Evolutionary conservation across 2,888 invertebrate genomes (phyloP), one percentile per base, ranked within the genome.

Genomic region (Eristalinus sepulchralis): DNA sequence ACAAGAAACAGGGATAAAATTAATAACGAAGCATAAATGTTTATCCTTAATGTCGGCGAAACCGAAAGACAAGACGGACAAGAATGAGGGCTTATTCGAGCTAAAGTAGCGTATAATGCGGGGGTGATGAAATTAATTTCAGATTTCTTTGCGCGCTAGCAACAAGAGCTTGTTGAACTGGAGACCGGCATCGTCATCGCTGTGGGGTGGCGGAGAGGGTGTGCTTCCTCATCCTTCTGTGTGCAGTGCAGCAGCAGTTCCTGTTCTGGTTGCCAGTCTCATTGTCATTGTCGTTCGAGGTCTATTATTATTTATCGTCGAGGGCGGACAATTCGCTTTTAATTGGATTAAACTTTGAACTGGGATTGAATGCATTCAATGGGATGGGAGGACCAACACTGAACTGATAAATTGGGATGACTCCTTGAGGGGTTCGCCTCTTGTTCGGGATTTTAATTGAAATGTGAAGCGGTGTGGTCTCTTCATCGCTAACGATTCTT

Each of bases 21-120:
- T 83, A 78, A 83, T 83, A 67, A 60, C 64, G 60, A 24, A 67
- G 66, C 72, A 72, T 55, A 24, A 67, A 67, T 67, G 36, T 78
- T 72, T 78, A 78, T 78, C 63, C 62, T 67, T 67, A 78, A 78
- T 57, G n/a, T 39, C 62, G 55, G 24, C 71, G 53, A 24, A 34
- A 71, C 57, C 47, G 6, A 47, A 17, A 55, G 17, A 34, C 39
- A 63, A 63, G 17, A 55, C 9, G 62, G 67, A 31, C 17, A 11
- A 10, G 57, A 24, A 8, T 66, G 66, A 17, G 47, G 31, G 66
- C 27, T 66, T 47, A 66, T 66, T 66, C 66, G 17, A 17, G 47
- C 10, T 66, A 66, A 47, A 66, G 47, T 66, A 31, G 66, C 66
- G 47, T 31, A 33, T 67, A 34, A 55, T 67, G 22, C 66, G 33